Evolutionary conservation across 92 coral and sea anemone species (phyloP), one percentile per base, ranked within the genome.

Genomic region (Zoanthus gigantus): DNA sequence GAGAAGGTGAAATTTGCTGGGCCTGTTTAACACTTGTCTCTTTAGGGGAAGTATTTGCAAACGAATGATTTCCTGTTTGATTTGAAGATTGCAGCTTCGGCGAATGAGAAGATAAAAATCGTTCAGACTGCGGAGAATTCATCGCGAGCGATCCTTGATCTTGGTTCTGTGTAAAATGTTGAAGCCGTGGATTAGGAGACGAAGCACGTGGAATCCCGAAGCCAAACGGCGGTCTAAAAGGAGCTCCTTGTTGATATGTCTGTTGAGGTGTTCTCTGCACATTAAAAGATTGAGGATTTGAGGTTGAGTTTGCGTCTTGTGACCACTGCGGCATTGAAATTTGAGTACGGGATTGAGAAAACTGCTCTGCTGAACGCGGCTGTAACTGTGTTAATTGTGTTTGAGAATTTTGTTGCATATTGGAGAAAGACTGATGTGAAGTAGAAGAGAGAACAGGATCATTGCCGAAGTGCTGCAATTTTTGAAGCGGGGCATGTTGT

Each of bases 401-500:
- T 78, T 90, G 98, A 13, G 94, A 90, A 60, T 86, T 91, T 69
- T 92, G 93, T 89, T 95, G 98, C 88, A 95, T 76, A 37, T 94
- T 68, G 76, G 91, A 67, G 73, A 86, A 95, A n/a, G 93, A 82
- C 71, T 95, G 98, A 32, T 90, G 89, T 72, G 98, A 94, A 5
- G 98, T 85, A 34, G 98, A 95, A 46, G 98, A 93, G 29, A 95
- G 93, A 17, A 95, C 83, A 48, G 98, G 98, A 86, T 95, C 98
- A 86, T 87, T 90, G 58, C 85, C 85, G 83, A 95, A 97, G 86
- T 97, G 99, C 83, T 97, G 99, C 60, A 97, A 93, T 88, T 96
- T 95, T 89, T 95, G 99, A 47, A 93, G 94, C 44, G 95, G 87
- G 23, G 89, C 83, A 60, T 90, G 92, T 82, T 94, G 98, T 72